Percentiles rank a stretch among this genome's conserved stretches.
Conservation (phyloP, 2,888 invertebrate genomes). For the Meiosimyza platycephala region DNA sequence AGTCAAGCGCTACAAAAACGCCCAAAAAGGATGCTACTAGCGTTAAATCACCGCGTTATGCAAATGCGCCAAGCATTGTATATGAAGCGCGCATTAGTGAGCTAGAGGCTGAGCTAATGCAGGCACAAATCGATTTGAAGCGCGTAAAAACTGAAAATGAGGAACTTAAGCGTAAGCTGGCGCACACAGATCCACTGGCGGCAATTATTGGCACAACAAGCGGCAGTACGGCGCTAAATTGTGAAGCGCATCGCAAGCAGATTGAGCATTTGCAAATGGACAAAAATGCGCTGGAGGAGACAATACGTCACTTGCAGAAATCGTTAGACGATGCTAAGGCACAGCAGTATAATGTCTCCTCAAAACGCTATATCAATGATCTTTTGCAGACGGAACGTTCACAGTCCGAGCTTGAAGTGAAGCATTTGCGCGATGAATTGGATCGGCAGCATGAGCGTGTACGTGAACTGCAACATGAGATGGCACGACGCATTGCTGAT, state of each 20-base stretch:
- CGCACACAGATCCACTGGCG: slow-evolving; percentile 53
- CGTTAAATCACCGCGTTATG: slow-evolving; percentile 62
- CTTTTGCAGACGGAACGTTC: slow-evolving; percentile 83
- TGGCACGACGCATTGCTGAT: slow-evolving; percentile 76
- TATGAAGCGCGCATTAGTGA: slow-evolving; percentile 88
- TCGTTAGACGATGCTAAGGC: slow-evolving; percentile 75
- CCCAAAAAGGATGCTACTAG: slow-evolving; percentile 21
- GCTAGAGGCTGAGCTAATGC: slow-evolving; percentile 84
- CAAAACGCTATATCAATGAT: slow-evolving; percentile 78
- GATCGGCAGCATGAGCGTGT: slow-evolving; percentile 81
- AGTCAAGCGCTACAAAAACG: slow-evolving; percentile 34
- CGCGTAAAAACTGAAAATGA: slow-evolving; percentile 78
- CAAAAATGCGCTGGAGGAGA: slow-evolving; percentile 76
- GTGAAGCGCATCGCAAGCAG: slow-evolving; percentile 75
- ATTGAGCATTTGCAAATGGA: slow-evolving; percentile 79
- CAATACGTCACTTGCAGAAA: slow-evolving; percentile 76
- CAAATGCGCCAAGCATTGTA: slow-evolving; percentile 83
- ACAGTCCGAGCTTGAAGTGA: slow-evolving; percentile 80
- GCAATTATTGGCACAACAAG: slow-evolving; percentile 44
- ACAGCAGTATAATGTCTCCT: slow-evolving; percentile 55
- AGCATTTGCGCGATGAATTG: slow-evolving; percentile 81
- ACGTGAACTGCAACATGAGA: slow-evolving; percentile 81
- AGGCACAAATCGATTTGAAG: slow-evolving; percentile 80
- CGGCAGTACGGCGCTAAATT: slow-evolving; percentile 40
- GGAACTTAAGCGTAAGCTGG: slow-evolving; percentile 65